phyloP scores from a whole-genome alignment of 2,797 vertebrate species.

The Labroides dimidiatus region DNA sequence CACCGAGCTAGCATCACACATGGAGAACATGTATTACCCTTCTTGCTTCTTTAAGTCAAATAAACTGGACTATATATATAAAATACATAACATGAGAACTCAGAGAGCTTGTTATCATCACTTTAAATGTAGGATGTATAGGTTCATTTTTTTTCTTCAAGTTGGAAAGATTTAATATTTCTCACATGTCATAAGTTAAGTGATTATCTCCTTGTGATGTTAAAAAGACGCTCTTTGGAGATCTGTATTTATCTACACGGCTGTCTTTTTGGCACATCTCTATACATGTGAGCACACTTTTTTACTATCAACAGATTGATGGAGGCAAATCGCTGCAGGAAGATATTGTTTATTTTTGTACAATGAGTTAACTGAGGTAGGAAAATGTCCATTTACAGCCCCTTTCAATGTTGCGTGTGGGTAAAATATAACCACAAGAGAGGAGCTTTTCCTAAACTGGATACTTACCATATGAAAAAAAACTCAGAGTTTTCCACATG shows the following conservation, averaged over 20 bases:
- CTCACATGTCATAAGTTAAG: neutral
- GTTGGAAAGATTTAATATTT: neutral
- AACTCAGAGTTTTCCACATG: constrained; percentile 24
- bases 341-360: constrained; percentile 42
- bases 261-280: neutral
- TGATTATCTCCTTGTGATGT: no score
- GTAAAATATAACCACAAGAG: constrained; percentile 37
- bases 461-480: constrained; percentile 26
- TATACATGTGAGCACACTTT: neutral
- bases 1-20: no score
- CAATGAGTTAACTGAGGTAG: constrained; percentile 7
- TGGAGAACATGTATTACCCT: no score
- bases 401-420: constrained; percentile 9
- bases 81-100: neutral
- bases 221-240: neutral
- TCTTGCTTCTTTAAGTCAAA: no score
- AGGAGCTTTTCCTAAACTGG: constrained; percentile 18
- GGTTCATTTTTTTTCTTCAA: no score
- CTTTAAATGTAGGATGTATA: no score
- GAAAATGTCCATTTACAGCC: constrained; percentile 38
- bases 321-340: neutral
- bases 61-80: neutral
- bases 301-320: neutral
- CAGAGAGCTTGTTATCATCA: neutral
- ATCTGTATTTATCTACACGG: neutral